Evolutionary conservation across 2,888 invertebrate species (phyloP), one percentile per base, ranked within the genome.

Genomic region (Zootermopsis nevadensis): DNA sequence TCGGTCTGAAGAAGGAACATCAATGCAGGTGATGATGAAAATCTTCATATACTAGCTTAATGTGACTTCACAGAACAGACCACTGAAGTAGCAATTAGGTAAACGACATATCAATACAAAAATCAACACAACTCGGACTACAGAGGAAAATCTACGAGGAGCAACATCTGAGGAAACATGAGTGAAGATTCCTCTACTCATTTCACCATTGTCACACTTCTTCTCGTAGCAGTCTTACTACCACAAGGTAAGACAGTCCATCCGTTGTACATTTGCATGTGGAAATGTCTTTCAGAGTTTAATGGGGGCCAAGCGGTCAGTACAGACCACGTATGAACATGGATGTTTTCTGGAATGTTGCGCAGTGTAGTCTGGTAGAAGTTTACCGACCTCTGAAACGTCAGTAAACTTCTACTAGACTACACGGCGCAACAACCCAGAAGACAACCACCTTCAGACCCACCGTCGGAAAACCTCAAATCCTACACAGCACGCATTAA

Each of bases 161-260:
- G 27, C 10, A 60, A 6, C 8, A 60, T 27, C n/a, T 60, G 6
- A 27, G 35, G 30, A 24, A 55, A 1, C 77, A 77, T 77, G 77
- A 55, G 33, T 4, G 55, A 55, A 30, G 77, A 55, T 8, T 77
- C 27, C 19, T 77, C 22, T 6, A 22, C 31, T 27, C 55, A 55
- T 10, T 24, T 77, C 31, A 31, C 33, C 33, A 22, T 69, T 15
- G 33, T 31, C 31, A 33, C 31, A 15, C 22, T 8, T 2, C 31
- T 77, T 3, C 55, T 55, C 31, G n/a, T 55, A 33, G 77, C 53
- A 24, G 55, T 31, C 2, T 24, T 77, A 4, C 31, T 48, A 6
- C 77, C 53, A 10, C 77, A 48, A 77, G 77, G 77, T 77, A 55
- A 77, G 77, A 33, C 33, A 33, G 30, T 1, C 8, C 60, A n/a